phyloP scores from a whole-genome alignment of 2,113 vertebrate genomes.

The Rhinolophus sinicus region DNA sequence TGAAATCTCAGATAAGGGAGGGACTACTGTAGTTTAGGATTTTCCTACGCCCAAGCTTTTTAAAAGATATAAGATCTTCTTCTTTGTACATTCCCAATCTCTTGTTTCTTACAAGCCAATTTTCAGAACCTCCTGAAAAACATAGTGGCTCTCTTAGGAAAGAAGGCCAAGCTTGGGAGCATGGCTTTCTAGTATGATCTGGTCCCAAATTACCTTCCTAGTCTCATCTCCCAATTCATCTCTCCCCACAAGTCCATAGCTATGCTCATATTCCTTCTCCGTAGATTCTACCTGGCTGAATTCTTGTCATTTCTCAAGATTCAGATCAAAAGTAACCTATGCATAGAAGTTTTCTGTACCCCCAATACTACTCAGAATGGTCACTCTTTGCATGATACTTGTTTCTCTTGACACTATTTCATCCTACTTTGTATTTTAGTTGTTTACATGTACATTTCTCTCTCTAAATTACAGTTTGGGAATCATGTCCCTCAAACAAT shows the following conservation, averaged over 20 bases:
- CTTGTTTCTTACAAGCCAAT: not conserved
- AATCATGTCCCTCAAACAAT: not conserved
- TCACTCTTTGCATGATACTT: not conserved
- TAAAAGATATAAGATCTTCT: not conserved
- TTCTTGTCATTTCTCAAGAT: not conserved
- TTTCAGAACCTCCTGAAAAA: not conserved
- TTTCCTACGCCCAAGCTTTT: not conserved
- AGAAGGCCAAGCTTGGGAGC: not conserved
- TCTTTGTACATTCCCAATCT: not conserved
- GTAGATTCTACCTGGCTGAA: not conserved
- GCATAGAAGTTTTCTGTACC: not conserved
- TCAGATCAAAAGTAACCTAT: not conserved
- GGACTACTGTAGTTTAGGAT: not conserved
- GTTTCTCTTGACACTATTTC: not conserved
- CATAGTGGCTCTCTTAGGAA: not conserved
- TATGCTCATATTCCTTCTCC: not conserved
- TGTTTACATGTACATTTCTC: not conserved
- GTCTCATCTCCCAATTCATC: not conserved
- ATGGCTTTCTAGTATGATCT: not conserved
- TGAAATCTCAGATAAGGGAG: not conserved
- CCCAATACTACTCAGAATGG: not conserved
- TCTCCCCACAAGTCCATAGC: not conserved
- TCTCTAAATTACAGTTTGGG: not conserved
- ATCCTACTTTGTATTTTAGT: slow-evolving; percentile 8
- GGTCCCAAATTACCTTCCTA: not conserved